Percentiles rank a stretch among this genome's conserved stretches.
Evolutionary conservation across 2,797 vertebrate species (phyloP).

Genomic region (Myotis pilosus): DNA sequence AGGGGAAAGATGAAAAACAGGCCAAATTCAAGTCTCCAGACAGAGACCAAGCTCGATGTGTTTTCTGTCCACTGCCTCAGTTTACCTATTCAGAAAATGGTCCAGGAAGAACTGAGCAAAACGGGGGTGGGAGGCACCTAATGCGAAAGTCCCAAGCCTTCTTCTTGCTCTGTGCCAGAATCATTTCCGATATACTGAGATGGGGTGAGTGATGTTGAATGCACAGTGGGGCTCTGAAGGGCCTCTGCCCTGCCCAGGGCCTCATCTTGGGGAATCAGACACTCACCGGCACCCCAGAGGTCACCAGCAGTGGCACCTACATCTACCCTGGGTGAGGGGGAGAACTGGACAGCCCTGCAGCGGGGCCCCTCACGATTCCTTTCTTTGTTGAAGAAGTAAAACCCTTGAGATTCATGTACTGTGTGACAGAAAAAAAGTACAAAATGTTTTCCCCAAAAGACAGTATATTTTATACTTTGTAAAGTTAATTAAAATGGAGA

Average conservation of each 20-base stretch:
- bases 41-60: neutral
- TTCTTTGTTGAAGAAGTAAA: constrained; percentile 78
- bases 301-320: constrained; percentile 55
- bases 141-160: neutral
- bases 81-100: constrained; percentile 12
- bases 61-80: constrained; percentile 24
- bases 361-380: constrained; percentile 61
- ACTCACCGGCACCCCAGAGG: neutral
- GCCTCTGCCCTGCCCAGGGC: neutral
- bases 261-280: neutral
- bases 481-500: constrained; percentile 84
- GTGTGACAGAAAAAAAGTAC: constrained; percentile 74
- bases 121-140: too few species aligned
- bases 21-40: neutral
- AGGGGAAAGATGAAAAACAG: neutral
- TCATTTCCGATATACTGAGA: constrained; percentile 67
- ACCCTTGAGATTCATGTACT: constrained; percentile 82
- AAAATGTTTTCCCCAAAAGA: constrained; percentile 80
- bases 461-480: constrained; percentile 88
- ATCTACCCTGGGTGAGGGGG: neutral
- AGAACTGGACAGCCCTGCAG: constrained; percentile 23
- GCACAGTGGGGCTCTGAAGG: neutral
- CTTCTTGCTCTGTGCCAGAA: constrained; percentile 63
- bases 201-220: neutral
- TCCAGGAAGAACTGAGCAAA: neutral